Evolutionary conservation across 2,797 vertebrate genomes (phyloP).

Genomic region (Sebastiscus albofasciatus): DNA sequence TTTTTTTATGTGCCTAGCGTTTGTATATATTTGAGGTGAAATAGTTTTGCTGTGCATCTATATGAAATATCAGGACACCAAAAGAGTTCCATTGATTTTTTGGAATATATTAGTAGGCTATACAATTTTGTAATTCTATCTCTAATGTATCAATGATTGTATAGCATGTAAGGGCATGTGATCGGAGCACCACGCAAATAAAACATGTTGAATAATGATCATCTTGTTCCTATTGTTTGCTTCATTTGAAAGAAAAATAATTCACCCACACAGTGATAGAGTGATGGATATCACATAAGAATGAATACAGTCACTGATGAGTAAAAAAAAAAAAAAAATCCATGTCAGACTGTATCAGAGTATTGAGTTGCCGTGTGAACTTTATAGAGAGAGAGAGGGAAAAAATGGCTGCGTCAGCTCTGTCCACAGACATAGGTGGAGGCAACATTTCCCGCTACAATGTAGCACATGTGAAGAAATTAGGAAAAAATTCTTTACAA

Average conservation of each 20-base stretch:
- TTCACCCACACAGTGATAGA: neutral
- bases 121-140: slow-evolving; percentile 39
- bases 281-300: neutral
- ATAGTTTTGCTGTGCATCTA: slow-evolving; percentile 40
- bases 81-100: slow-evolving; percentile 42
- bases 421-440: too few species aligned
- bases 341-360: neutral
- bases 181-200: slow-evolving; percentile 44
- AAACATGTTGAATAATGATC: slow-evolving; percentile 27
- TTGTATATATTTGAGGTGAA: slow-evolving; percentile 62
- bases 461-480: too few species aligned
- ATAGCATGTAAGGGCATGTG: slow-evolving; percentile 34
- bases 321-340: neutral
- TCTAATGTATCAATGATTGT: slow-evolving; percentile 43
- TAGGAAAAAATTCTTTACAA: too few species aligned
- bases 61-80: slow-evolving; percentile 46
- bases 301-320: neutral
- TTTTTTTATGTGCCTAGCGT: slow-evolving; percentile 43
- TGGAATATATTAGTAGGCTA: slow-evolving; percentile 43
- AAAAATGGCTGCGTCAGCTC: too few species aligned
- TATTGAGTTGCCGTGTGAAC: neutral
- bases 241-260: neutral
- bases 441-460: too few species aligned
- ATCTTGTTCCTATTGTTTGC: neutral
- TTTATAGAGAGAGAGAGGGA: neutral